Evolutionary conservation across 2,888 invertebrate genomes (phyloP), one percentile per base, ranked within the genome.

Genomic region (Sceliomorpha sp.): DNA sequence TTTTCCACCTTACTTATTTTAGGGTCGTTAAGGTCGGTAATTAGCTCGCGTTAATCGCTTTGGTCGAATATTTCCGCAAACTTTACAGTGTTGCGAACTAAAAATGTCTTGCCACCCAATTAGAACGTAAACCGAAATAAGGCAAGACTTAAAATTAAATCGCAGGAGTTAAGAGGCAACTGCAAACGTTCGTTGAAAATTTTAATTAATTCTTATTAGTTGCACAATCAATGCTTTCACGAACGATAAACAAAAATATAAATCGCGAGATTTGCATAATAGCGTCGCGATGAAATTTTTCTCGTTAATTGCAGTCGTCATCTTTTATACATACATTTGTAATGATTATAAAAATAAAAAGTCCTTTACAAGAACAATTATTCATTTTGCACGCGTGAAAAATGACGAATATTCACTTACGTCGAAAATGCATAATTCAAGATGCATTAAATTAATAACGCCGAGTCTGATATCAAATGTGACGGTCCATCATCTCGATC

Each of bases 361-460:
- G 12, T 31, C 9, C 9, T 24, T 24, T 24, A 24, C 3, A 5
- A 5, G 24, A 24, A 24, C 24, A 5, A 7, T 5, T 24, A 24
- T 24, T 24, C 3, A 24, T 5, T 24, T 24, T 24, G 24, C 29
- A n/a, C 29, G 6, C 6, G 3, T 32, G 39, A 62, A 45, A 53
- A 45, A 62, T 5, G 53, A 47, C 34, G 40, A 12, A 9, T 14
- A 15, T 55, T 55, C 29, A 31, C 27, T n/a, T 27, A 42, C 39
- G 48, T 63, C 47, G 36, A 8, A 39, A 42, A 31, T 39, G 15
- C 29, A 56, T 34, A 50, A 56, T 56, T 56, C 47, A n/a, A n/a
- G n/a, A n/a, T n/a, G n/a, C n/a, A 24, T 67, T 55, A 48, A 60
- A 59, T 60, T 32, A 59, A 67, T 34, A 34, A 42, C 27, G 14